A percentile compares a stretch with the other conserved stretches of the same genome.
phyloP scores from a whole-genome alignment of 2,888 invertebrate genomes.

The Dolichomitus sp. region DNA sequence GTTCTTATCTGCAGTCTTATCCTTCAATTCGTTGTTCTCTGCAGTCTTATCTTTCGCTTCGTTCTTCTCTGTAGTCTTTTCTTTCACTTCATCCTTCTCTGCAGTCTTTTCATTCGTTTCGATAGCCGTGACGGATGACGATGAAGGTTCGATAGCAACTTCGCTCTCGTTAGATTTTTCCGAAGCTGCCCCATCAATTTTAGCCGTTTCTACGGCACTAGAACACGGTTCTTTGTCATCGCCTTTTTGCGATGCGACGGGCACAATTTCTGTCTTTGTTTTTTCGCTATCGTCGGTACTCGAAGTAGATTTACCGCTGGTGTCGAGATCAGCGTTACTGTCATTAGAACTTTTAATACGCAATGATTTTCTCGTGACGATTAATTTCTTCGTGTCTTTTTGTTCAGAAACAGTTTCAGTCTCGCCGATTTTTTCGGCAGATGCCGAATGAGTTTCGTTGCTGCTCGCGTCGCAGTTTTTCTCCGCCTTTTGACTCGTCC shows the following conservation, averaged over 20 bases:
- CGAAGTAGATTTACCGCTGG: constrained; percentile 24
- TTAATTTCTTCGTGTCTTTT: constrained; percentile 53
- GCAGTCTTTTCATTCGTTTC: constrained; percentile 7
- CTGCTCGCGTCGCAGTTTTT: neutral
- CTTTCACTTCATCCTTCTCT: constrained; percentile 1
- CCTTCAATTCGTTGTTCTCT: constrained; percentile 2
- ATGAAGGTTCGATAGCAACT: neutral
- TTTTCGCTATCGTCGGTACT: constrained; percentile 35
- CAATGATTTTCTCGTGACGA: constrained; percentile 58
- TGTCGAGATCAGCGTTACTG: constrained; percentile 37
- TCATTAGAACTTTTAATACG: constrained; percentile 53
- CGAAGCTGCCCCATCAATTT: neutral
- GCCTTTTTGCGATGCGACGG: constrained; percentile 10
- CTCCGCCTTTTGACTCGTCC: constrained; percentile 43
- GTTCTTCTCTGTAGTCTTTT: neutral
- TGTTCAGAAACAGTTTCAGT: constrained; percentile 29
- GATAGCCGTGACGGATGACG: neutral
- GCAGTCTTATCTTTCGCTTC: neutral
- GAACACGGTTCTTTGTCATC: constrained; percentile 49
- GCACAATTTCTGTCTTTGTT: neutral
- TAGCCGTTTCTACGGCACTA: neutral
- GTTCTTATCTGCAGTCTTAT: constrained; percentile 8
- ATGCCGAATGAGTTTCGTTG: neutral
- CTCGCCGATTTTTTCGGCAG: constrained; percentile 47
- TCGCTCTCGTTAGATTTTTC: neutral